A percentile compares a stretch with the other conserved stretches of the same genome.
Conservation (phyloP, 2,797 vertebrate genomes). For the Jordanella pulchra region DNA sequence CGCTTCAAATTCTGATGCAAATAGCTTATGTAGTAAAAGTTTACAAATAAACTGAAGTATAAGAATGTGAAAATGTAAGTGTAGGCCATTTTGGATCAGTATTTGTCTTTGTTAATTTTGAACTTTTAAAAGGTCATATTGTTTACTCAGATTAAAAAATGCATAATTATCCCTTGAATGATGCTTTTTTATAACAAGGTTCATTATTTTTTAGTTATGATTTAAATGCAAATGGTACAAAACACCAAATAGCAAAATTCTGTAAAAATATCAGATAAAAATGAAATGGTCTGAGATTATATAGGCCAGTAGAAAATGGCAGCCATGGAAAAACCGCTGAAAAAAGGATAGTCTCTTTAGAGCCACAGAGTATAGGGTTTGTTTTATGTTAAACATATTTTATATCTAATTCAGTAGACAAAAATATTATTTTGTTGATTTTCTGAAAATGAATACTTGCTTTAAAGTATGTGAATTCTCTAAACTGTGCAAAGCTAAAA, state of each 20-base stretch:
- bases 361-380: conserved; percentile 37
- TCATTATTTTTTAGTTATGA: no score
- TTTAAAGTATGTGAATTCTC: not conserved
- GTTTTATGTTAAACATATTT: conserved; percentile 51
- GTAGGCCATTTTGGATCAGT: not conserved
- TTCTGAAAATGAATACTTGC: conserved; percentile 1
- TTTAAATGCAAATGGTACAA: no score
- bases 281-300: conserved; percentile 17
- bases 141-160: no score
- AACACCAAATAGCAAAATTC: not conserved
- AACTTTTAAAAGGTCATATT: not conserved
- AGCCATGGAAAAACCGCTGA: conserved; percentile 27
- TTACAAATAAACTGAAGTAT: not conserved
- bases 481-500: not conserved
- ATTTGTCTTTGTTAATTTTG: not conserved
- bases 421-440: conserved; percentile 8
- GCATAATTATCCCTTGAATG: no score
- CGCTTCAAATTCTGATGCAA: not conserved
- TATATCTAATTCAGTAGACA: conserved; percentile 51
- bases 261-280: conserved; percentile 5
- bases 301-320: conserved; percentile 23
- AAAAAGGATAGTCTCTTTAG: conserved; percentile 39
- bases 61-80: not conserved
- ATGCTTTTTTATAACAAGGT: no score
- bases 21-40: not conserved